phyloP scores from a whole-genome alignment of 2,797 vertebrate genomes.

The Acanthurus tractus region DNA sequence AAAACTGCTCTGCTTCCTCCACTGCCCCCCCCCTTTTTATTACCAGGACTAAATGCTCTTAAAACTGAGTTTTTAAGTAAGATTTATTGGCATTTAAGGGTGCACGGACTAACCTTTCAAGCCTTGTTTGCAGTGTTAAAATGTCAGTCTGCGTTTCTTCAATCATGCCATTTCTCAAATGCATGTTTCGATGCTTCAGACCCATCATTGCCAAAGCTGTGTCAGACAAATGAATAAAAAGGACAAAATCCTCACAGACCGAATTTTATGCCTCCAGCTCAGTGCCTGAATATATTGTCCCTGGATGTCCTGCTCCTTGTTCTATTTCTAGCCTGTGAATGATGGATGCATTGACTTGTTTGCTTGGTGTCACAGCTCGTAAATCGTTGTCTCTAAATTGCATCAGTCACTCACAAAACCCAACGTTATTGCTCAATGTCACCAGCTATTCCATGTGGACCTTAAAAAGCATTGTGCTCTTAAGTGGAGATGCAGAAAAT shows the following conservation, averaged over 20 bases:
- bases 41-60: slow-evolving; percentile 57
- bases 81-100: slow-evolving; percentile 77
- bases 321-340: slow-evolving; percentile 59
- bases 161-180: slow-evolving; percentile 62
- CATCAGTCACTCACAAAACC: slow-evolving; percentile 65
- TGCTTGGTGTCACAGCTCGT: slow-evolving; percentile 62
- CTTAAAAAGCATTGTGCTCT: slow-evolving; percentile 35
- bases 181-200: slow-evolving; percentile 52
- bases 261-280: slow-evolving; percentile 27
- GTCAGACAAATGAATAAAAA: slow-evolving; percentile 44
- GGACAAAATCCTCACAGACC: slow-evolving; percentile 4
- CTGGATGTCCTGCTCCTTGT: slow-evolving; percentile 51
- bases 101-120: slow-evolving; percentile 73
- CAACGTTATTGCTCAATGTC: slow-evolving; percentile 66
- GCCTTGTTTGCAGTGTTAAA: slow-evolving; percentile 75
- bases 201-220: slow-evolving; percentile 42
- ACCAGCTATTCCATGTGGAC: slow-evolving; percentile 34
- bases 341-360: slow-evolving; percentile 71
- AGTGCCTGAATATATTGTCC: slow-evolving; percentile 59
- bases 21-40: slow-evolving; percentile 32
- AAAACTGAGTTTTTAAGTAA: slow-evolving; percentile 52
- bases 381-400: slow-evolving; percentile 72
- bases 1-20: slow-evolving; percentile 15
- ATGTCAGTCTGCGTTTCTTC: slow-evolving; percentile 77
- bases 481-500: slow-evolving; percentile 30